Evolutionary conservation across 2,888 invertebrate genomes (phyloP), one percentile per base, ranked within the genome.

Genomic region (Pachymerium ferrugineum): DNA sequence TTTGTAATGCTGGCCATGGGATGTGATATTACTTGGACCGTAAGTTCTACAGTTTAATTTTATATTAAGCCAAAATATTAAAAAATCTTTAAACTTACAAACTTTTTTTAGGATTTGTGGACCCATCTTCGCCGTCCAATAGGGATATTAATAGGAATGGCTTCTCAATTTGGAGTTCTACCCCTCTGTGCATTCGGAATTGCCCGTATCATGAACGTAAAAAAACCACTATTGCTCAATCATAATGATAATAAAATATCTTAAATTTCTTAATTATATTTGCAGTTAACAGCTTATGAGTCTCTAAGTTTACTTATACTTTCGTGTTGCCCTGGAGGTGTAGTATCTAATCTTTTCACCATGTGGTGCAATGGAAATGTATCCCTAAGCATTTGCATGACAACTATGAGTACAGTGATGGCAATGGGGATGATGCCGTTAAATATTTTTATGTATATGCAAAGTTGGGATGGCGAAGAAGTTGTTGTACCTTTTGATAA

Each of bases 231-330:
- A 8, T 8, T 54, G 54, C 14, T 5, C 38, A 35, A n/a, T 54
- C 19, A 54, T n/a, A 6, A 54, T 54, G 8, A 19, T 54, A 6
- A n/a, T 19, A 12, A 54, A 12, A 6, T 54, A 19, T 22, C 10
- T 54, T 19, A 33, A 33, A 31, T n/a, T 33, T 16, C 16, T 19
- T 8, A n/a, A 6, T 30, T 30, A 25, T 10, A 4, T 16, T 33
- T 70, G 3, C 25, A 38, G 71, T 38, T 71, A 22, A 31, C 71
- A 8, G 5, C 25, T 22, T 73, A 67, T 33, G 78, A 79, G 3
- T 80, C 80, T n/a, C 78, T 81, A n/a, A 81, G 81, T n/a, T 78
- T 81, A 78, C 74, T 81, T 16, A 79, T 81, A 16, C 77, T 80
- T 72, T 79, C 79, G 0, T 80, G 80, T 76, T 80, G 80, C 75